Conservation (phyloP, 2,113 vertebrate genomes). For the Puma concolor region DNA sequence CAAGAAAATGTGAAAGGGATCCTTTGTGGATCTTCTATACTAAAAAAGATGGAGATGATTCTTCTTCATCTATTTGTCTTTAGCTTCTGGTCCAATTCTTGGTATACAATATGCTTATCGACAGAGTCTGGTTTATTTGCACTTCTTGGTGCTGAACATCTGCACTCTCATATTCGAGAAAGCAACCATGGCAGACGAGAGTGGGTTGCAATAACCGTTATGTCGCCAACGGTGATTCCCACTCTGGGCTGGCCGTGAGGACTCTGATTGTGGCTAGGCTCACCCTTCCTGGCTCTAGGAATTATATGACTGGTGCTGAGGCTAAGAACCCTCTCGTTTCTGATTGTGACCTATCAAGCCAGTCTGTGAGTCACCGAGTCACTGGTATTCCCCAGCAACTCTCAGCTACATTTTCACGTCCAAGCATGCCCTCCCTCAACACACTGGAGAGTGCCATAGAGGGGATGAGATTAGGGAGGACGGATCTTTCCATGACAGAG, state of each 20-base stretch:
- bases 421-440: neutral
- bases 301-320: fast-evolving
- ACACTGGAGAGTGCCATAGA: fast-evolving
- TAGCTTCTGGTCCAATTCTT: no score
- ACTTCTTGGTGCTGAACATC: fast-evolving
- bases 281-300: neutral
- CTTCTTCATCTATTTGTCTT: no score
- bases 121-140: neutral
- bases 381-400: neutral
- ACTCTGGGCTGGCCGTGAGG: fast-evolving
- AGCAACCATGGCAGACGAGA: no score
- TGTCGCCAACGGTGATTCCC: fast-evolving
- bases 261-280: neutral
- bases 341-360: no score
- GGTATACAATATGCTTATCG: fast-evolving
- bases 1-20: no score
- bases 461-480: no score
- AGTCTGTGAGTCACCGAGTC: neutral
- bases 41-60: neutral
- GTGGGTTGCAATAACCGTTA: fast-evolving
- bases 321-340: neutral
- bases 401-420: neutral
- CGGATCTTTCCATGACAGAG: neutral
- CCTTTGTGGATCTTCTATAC: neutral
- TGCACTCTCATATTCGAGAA: neutral